Conservation (phyloP, 2,113 vertebrate genomes). For the Plecturocebus donacophilus region DNA sequence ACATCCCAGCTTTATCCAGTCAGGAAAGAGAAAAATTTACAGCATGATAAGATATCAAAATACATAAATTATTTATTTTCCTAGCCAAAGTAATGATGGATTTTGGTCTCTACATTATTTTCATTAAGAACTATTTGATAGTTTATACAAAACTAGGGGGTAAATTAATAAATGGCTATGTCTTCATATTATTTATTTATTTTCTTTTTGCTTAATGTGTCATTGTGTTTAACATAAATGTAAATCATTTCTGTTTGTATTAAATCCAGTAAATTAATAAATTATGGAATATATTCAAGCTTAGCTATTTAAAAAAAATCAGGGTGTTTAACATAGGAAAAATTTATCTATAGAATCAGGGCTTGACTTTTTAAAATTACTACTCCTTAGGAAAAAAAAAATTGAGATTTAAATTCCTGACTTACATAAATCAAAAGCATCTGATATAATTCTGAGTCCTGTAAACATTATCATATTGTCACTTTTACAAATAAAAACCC, state of each 20-base stretch:
- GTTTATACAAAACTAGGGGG: not conserved
- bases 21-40: not conserved
- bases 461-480: not conserved
- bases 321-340: not conserved
- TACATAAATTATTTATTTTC: slow-evolving; percentile 30
- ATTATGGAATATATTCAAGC: not conserved
- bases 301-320: not conserved
- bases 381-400: not conserved
- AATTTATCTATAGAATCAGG: not conserved
- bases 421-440: not conserved
- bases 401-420: not conserved
- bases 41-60: not conserved
- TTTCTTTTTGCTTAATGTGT: slow-evolving; percentile 21
- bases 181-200: not conserved
- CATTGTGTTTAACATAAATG: not conserved
- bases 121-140: not conserved
- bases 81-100: not conserved
- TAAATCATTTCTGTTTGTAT: slow-evolving; percentile 34
- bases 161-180: not conserved
- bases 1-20: not conserved
- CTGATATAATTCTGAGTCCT: not conserved
- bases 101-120: not conserved
- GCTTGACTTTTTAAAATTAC: not conserved
- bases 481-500: not conserved
- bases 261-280: slow-evolving; percentile 28